Evolutionary conservation across 2,113 vertebrate genomes (phyloP).

Genomic region (Scopus umbretta): DNA sequence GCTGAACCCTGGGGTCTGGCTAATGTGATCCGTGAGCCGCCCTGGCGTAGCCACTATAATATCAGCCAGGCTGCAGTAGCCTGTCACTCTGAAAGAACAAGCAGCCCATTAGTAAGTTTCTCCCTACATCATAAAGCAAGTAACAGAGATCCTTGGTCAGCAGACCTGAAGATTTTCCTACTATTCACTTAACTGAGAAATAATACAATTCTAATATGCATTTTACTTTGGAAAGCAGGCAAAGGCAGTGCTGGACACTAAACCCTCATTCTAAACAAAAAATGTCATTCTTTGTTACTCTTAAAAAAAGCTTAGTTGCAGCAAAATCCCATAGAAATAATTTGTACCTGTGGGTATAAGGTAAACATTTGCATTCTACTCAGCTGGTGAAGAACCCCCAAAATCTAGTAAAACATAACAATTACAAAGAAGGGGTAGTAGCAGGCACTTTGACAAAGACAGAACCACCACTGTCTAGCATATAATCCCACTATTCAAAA

Average conservation of each 20-base stretch:
- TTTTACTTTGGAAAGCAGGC: neutral
- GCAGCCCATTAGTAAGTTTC: neutral
- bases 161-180: neutral
- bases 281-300: neutral
- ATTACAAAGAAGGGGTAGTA: neutral
- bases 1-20: conserved; percentile 81
- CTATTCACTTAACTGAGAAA: neutral
- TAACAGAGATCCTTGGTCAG: neutral
- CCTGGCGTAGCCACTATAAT: conserved; percentile 93
- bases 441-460: neutral
- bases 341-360: neutral
- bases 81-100: conserved; percentile 59
- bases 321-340: neutral
- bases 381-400: neutral
- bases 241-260: neutral
- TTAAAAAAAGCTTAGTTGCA: neutral
- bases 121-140: neutral
- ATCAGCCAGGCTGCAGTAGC: conserved; percentile 84
- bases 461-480: neutral
- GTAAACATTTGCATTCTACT: neutral
- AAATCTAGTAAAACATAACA: neutral
- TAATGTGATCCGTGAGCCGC: conserved; percentile 92
- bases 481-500: neutral
- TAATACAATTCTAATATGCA: neutral
- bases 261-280: neutral